phyloP scores from a whole-genome alignment of 1,140 invertebrate species.

The Bombus affinis region DNA sequence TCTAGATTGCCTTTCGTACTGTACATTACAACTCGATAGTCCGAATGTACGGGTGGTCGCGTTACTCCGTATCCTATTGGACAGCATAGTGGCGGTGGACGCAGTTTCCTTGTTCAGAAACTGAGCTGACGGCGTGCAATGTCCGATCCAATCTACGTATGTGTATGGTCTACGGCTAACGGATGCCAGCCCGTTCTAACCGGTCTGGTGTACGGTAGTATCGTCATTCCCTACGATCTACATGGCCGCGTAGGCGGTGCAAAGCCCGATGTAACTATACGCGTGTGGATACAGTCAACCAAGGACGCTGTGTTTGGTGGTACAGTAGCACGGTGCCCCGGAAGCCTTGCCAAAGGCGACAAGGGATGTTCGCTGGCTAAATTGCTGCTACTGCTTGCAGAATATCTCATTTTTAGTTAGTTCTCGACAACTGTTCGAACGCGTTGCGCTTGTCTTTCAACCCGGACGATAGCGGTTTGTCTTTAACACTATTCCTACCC shows the following conservation, averaged over 20 bases:
- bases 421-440: background rate
- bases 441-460: background rate
- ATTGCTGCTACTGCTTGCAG: slow-evolving; percentile 58
- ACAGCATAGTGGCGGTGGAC: slow-evolving; percentile 47
- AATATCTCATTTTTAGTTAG: slow-evolving; percentile 37
- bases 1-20: slow-evolving; percentile 68
- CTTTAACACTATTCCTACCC: no score
- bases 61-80: slow-evolving; percentile 68
- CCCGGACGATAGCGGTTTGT: no score
- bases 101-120: slow-evolving; percentile 71
- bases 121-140: slow-evolving; percentile 73
- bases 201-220: slow-evolving; percentile 48
- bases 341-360: slow-evolving; percentile 66
- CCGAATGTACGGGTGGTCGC: slow-evolving; percentile 62
- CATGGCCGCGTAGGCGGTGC: slow-evolving; percentile 53
- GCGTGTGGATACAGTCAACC: slow-evolving; percentile 66
- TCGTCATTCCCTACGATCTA: slow-evolving; percentile 59
- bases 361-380: slow-evolving; percentile 62
- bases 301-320: slow-evolving; percentile 54
- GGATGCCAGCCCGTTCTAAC: slow-evolving; percentile 51
- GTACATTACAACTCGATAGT: slow-evolving; percentile 68
- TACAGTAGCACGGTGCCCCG: slow-evolving; percentile 19
- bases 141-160: slow-evolving; percentile 72
- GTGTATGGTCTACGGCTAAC: slow-evolving; percentile 64
- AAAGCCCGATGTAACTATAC: slow-evolving; percentile 67